These are phyloP conservation scores for Maconellicoccus hirsutus DNA, from an alignment of 1,140 invertebrate species.

Conservation along the genomic window DNA sequence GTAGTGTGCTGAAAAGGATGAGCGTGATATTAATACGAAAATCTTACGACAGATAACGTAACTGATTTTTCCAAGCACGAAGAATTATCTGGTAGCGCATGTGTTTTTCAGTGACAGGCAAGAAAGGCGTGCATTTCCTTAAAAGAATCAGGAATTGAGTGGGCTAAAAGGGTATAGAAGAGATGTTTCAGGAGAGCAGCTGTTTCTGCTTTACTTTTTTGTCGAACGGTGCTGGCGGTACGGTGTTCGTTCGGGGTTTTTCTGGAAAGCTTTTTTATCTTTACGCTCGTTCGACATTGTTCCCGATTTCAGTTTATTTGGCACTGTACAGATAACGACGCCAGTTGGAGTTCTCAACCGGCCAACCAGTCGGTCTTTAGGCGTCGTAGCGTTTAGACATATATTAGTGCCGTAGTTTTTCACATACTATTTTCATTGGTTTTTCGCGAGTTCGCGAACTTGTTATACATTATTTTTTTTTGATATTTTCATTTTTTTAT, in stretches of 20 bases:
- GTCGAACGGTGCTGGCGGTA: neutral
- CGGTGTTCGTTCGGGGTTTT: neutral
- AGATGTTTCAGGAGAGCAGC: slow-evolving; percentile 2
- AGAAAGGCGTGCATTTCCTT: slow-evolving; percentile 7
- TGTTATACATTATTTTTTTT: neutral
- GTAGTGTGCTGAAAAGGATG: no score
- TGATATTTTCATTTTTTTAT: slow-evolving; percentile 1
- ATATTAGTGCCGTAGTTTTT: slow-evolving; percentile 15
- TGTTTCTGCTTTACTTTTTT: slow-evolving; percentile 4
- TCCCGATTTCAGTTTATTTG: slow-evolving; percentile 16
- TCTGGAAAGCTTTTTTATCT: slow-evolving; percentile 1
- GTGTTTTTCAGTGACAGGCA: neutral
- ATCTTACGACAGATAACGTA: no score
- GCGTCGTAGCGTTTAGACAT: slow-evolving; percentile 15
- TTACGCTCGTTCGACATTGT: slow-evolving; percentile 12
- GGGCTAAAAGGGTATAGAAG: neutral
- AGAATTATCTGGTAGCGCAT: neutral
- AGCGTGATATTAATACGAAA: no score
- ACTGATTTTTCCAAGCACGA: neutral
- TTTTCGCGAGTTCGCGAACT: slow-evolving; percentile 13
- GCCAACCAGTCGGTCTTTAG: slow-evolving; percentile 6
- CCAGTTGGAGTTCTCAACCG: slow-evolving; percentile 13
- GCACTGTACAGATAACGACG: slow-evolving; percentile 17
- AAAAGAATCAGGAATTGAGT: slow-evolving; percentile 9
- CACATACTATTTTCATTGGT: neutral